Evolutionary conservation across 2,797 vertebrate species (phyloP).

Genomic region (Phalanger gymnotis): DNA sequence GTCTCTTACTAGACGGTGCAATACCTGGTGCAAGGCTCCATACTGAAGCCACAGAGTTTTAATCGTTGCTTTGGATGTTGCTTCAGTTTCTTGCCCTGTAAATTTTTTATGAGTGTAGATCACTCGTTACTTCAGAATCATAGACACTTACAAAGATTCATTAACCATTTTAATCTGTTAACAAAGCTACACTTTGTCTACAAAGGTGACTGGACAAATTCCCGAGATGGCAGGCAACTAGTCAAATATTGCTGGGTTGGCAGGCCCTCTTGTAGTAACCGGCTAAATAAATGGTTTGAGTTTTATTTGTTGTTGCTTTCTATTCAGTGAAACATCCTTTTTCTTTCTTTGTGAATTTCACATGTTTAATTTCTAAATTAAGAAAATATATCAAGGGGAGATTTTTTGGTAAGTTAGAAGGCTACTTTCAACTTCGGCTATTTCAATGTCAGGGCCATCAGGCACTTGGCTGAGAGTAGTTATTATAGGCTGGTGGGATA

Average conservation of each 20-base stretch:
- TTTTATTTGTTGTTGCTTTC: constrained; percentile 10
- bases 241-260: neutral
- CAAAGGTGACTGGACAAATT: neutral
- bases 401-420: constrained; percentile 3
- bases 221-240: neutral
- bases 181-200: neutral
- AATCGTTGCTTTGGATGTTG: neutral
- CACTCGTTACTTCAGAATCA: neutral
- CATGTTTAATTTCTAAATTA: constrained; percentile 19
- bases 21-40: neutral
- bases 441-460: constrained; percentile 5
- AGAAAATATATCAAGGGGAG: constrained; percentile 26
- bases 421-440: neutral
- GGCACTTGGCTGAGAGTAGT: neutral
- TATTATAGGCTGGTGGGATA: neutral
- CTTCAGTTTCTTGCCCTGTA: neutral
- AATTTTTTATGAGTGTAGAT: neutral
- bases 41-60: neutral
- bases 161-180: neutral
- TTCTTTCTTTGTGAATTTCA: constrained; percentile 15
- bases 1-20: neutral
- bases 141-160: neutral
- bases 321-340: constrained; percentile 12
- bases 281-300: neutral
- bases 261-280: neutral